Evolutionary conservation across 2,113 vertebrate species (phyloP).

Genomic region (Mellivora capensis): DNA sequence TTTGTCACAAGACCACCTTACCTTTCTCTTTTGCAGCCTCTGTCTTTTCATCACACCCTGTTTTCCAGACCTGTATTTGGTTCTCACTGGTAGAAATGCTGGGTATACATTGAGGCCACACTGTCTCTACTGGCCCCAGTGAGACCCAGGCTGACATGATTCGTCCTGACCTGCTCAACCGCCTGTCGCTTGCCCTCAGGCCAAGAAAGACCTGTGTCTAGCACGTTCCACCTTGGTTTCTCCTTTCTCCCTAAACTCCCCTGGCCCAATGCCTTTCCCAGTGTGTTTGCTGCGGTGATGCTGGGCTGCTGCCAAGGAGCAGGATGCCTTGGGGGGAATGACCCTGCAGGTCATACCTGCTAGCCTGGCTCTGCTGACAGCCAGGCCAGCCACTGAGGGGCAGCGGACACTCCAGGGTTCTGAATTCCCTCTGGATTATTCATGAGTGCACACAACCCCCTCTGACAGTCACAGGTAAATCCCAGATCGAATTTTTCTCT

Average conservation of each 20-base stretch:
- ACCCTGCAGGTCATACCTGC: not conserved
- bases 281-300: not conserved
- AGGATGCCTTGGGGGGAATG: not conserved
- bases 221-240: not conserved
- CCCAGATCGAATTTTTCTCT: slow-evolving; percentile 76
- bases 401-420: slow-evolving; percentile 25
- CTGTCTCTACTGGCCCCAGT: not conserved
- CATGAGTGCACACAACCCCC: slow-evolving; percentile 58
- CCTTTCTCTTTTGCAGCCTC: not conserved
- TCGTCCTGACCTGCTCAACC: not conserved
- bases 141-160: not conserved
- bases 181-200: not conserved
- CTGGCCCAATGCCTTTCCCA: not conserved
- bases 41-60: not conserved
- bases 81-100: not conserved
- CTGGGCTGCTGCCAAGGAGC: not conserved
- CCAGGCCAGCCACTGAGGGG: not conserved
- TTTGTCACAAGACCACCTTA: not conserved
- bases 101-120: not conserved
- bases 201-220: not conserved
- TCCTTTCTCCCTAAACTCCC: not conserved
- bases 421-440: slow-evolving; percentile 71
- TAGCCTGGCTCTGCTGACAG: not conserved
- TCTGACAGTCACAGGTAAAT: slow-evolving; percentile 67
- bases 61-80: not conserved